A percentile compares a stretch with the other conserved stretches of the same genome.
Evolutionary conservation across 2,113 vertebrate genomes (phyloP).

Genomic region (Raja brachyura): DNA sequence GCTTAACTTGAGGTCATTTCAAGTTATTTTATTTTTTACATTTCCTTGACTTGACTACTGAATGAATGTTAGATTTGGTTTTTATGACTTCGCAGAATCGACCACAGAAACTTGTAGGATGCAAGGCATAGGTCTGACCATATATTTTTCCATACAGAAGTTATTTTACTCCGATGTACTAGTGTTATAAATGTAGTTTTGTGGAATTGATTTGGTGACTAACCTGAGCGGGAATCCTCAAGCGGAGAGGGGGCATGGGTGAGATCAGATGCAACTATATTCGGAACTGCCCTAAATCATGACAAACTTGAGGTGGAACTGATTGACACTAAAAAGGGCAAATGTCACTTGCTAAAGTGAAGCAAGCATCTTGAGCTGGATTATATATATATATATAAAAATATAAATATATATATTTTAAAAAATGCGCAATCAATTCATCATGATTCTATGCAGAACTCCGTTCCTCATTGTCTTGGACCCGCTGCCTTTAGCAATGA

Average conservation of each 20-base stretch:
- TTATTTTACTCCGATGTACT: conserved; percentile 34
- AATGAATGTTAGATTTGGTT: conserved; percentile 21
- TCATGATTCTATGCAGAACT: conserved; percentile 34
- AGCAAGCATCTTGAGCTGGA: conserved; percentile 20
- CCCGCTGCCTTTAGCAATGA: conserved; percentile 33
- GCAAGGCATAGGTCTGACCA: conserved; percentile 29
- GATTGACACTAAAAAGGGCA: not conserved
- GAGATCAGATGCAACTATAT: conserved; percentile 3
- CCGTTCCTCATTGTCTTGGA: conserved; percentile 22
- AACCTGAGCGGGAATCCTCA: conserved; percentile 16
- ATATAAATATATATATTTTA: not conserved
- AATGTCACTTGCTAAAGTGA: not conserved
- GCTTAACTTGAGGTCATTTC: conserved; percentile 21
- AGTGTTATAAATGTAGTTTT: conserved; percentile 37
- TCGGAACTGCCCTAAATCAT: conserved; percentile 25
- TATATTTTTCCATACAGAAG: conserved; percentile 33
- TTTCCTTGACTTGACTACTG: conserved; percentile 36
- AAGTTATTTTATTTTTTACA: not conserved
- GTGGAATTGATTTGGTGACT: conserved; percentile 37
- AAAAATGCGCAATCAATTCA: not conserved
- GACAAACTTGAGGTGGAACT: not conserved
- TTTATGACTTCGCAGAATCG: conserved; percentile 22
- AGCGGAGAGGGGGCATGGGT: conserved; percentile 21
- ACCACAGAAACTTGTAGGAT: not conserved
- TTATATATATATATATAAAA: no score